Evolutionary conservation across 2,797 vertebrate species (phyloP).

Genomic region (Aphelocoma californica): DNA sequence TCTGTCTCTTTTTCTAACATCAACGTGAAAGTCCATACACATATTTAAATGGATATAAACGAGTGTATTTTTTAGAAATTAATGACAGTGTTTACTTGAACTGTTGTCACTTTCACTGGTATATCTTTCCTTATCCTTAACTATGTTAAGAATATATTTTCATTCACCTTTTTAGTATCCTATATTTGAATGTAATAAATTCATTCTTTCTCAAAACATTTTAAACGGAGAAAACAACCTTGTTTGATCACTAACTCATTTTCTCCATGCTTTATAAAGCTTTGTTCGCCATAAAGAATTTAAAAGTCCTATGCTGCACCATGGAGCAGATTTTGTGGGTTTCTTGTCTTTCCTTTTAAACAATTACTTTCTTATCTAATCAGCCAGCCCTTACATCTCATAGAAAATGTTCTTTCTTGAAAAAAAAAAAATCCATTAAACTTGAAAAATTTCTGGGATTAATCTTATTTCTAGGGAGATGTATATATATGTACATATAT

Average conservation of each 20-base stretch:
- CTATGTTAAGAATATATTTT: neutral
- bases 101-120: neutral
- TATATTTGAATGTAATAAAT: neutral
- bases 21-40: fast-evolving
- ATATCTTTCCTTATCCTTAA: neutral
- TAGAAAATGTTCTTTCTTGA: neutral
- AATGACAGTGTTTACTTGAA: neutral
- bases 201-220: neutral
- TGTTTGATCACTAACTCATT: neutral
- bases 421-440: neutral
- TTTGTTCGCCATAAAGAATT: neutral
- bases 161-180: neutral
- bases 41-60: neutral
- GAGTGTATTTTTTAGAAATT: neutral
- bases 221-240: neutral
- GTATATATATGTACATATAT: no score
- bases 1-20: neutral
- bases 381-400: neutral
- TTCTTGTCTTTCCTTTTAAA: neutral
- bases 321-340: neutral
- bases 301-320: neutral
- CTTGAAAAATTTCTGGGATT: neutral
- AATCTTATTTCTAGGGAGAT: neutral
- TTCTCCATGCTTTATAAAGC: neutral
- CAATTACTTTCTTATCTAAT: neutral